phyloP scores from a whole-genome alignment of 2,888 invertebrate species.

The Leptogaster cylindrica region DNA sequence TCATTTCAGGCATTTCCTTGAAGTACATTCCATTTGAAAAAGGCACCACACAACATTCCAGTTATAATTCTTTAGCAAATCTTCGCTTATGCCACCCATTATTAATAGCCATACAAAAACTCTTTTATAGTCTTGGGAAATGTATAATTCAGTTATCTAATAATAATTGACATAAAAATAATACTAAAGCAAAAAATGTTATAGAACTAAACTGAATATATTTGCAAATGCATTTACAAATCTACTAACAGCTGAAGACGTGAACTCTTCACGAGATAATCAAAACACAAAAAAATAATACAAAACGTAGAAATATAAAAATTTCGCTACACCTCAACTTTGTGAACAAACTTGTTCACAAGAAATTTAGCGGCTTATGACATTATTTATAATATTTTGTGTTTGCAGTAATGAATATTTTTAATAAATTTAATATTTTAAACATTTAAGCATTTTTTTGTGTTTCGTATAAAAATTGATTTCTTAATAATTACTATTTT shows the following conservation, averaged over 20 bases:
- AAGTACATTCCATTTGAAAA: too few relatives aligned
- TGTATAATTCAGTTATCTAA: constrained; percentile 47
- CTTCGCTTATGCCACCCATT: too few relatives aligned
- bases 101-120: too few relatives aligned
- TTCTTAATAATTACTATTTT: constrained; percentile 28
- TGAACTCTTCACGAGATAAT: neutral
- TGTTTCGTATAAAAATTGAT: constrained; percentile 39
- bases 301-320: constrained; percentile 19
- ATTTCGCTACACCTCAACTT: constrained; percentile 3
- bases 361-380: constrained; percentile 27
- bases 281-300: constrained; percentile 16
- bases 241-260: neutral
- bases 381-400: constrained; percentile 8
- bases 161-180: constrained; percentile 41
- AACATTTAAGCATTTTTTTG: constrained; percentile 35
- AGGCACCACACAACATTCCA: too few relatives aligned
- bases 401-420: constrained; percentile 16
- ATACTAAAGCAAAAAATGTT: constrained; percentile 7
- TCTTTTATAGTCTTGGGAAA: constrained; percentile 11
- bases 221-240: neutral
- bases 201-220: neutral
- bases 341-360: constrained; percentile 22
- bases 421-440: constrained; percentile 22
- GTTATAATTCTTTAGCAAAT: too few relatives aligned
- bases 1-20: too few relatives aligned